Percentiles rank a stretch among this genome's conserved stretches.
phyloP scores from a whole-genome alignment of 2,797 vertebrate genomes.

The Brotula barbata region DNA sequence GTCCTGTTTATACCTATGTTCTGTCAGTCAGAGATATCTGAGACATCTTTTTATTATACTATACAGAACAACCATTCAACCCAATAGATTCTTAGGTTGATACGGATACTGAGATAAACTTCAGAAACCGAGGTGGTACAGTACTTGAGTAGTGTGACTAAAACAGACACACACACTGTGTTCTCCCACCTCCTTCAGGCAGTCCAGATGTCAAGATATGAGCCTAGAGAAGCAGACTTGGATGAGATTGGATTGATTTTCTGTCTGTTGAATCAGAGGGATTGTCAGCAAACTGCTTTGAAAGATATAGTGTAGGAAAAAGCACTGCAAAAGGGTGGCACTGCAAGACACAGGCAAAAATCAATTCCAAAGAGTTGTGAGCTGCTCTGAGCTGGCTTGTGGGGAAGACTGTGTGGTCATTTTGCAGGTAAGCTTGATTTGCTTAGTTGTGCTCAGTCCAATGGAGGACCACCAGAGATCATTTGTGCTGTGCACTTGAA shows the following conservation, averaged over 20 bases:
- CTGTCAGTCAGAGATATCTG: neutral
- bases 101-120: slow-evolving; percentile 28
- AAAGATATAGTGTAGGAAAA: slow-evolving; percentile 35
- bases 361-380: slow-evolving; percentile 52
- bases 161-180: slow-evolving; percentile 20
- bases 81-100: neutral
- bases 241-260: slow-evolving; percentile 66
- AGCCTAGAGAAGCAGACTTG: slow-evolving; percentile 36
- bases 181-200: slow-evolving; percentile 15
- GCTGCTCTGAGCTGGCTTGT: slow-evolving; percentile 10
- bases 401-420: slow-evolving; percentile 7
- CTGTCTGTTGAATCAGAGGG: slow-evolving; percentile 56
- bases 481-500: slow-evolving; percentile 8
- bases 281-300: slow-evolving; percentile 46
- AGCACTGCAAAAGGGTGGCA: slow-evolving; percentile 22
- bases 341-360: slow-evolving; percentile 33
- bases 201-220: slow-evolving; percentile 50
- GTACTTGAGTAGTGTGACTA: neutral
- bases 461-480: slow-evolving; percentile 13
- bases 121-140: slow-evolving; percentile 3
- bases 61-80: slow-evolving; percentile 1
- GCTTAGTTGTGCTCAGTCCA: neutral
- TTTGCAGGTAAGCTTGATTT: slow-evolving; percentile 5
- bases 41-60: slow-evolving; percentile 34
- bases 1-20: neutral